Evolutionary conservation across 2,888 invertebrate genomes (phyloP), one percentile per base, ranked within the genome.

Genomic region (Linnaemya tessellans): DNA sequence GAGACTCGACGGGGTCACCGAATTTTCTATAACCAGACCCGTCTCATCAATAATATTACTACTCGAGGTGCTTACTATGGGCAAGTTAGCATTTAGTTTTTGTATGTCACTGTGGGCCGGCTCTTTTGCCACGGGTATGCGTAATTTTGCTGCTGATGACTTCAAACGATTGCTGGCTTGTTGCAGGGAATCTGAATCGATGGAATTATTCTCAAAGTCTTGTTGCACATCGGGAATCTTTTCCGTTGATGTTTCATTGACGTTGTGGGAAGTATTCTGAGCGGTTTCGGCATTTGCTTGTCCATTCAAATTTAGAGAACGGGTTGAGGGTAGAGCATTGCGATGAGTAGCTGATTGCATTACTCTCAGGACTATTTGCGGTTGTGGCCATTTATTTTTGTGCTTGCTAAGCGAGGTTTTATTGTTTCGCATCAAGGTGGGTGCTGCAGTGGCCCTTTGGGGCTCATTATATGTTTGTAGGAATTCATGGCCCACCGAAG

Each of bases 131-230:
- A 49, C n/a, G 75, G 77, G 77, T 54, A 60, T 20, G 11, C 80
- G 83, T 30, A 80, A 67, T 77, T 87, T 86, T 0, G 64, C 64
- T 25, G 64, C 56, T 1, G 86, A 22, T 5, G 80, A 35, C n/a
- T 84, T 86, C 8, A 79, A 49, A 15, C 87, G 86, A 62, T 87
- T 88, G 13, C 81, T 74, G 0, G 56, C 77, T 9, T 84, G 80
- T 20, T 88, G 90, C 38, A 89, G 90, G 3, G 91, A 90, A 64
- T 91, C 91, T 1, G 89, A 89, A 68, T 92, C 92, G 9, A 92
- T 92, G 8, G 92, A 92, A 83, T 92, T 92, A 73, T 91, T 92
- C 81, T 92, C 92, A 68, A 92, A 92, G 68, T 92, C 92, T 80
- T 91, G 92, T 11, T 91, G 89, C 41, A 88, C 83, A 49, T 90